Evolutionary conservation across 2,113 vertebrate genomes (phyloP), one percentile per base, ranked within the genome.

Genomic region (Rhynchopsitta pachyrhyncha): DNA sequence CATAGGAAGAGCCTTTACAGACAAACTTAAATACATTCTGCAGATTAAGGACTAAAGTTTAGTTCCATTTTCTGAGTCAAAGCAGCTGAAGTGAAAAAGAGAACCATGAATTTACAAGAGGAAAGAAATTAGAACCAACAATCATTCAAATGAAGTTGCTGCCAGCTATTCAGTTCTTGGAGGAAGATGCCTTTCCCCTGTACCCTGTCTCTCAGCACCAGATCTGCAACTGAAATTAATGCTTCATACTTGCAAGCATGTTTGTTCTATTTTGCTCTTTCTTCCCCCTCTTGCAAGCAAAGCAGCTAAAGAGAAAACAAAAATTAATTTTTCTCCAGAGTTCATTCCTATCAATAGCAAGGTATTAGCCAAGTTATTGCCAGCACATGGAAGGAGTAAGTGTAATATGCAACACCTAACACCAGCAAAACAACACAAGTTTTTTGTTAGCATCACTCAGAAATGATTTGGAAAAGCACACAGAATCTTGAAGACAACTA

Each of bases 311-410:
- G 62, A 52, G 41, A 86, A 84, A 41, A 75, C 49, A 80, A 62
- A 85, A 77, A 88, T 86, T 41, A 93, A 77, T 92, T 71, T 88
- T 63, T 86, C 68, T 73, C 60, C 42, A 60, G 69, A 84, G 66
- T 67, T 83, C 66, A 11, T 60, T 93, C 53, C 77, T 67, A 31
- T 89, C 77, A 50, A 86, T 23, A 82, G 60, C 39, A 71, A 79
- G 75, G 59, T 88, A 57, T 57, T 67, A 95, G 68, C 16, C 80
- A 71, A 68, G 50, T n/a, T 33, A 24, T 11, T 67, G 33, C 17
- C 55, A 80, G 35, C 0, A 0, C 74, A 49, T 4, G 28, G 44
- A 69, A 69, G 74, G 33, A 50, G 19, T 57, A 23, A 23, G 57
- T 23, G 13, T 10, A 90, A 49, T 11, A 13, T 6, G 5, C 11